Base-by-base conservation (phyloP, 2,888 invertebrate genomes). In the Noctua fimbriata region DNA sequence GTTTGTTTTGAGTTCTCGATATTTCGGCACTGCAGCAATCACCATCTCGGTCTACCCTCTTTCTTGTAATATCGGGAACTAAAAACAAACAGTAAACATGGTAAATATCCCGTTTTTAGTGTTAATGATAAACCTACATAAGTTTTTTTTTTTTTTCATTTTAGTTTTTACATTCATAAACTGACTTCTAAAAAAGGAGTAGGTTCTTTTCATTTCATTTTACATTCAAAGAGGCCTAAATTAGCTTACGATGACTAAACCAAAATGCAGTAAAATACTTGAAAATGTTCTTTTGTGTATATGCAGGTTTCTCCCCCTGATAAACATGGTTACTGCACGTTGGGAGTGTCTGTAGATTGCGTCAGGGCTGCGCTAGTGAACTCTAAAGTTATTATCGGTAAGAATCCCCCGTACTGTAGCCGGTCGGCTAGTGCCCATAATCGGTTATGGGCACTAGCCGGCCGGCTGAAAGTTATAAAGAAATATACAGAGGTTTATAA, bases 311-410 rank as follows among this genome's bases (percentile, higher is more conserved):
- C 98, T 4, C 99, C 99, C 1, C 99, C 99, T 0, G 99, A 99
- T 94, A 94, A 97, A 58, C 99, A 99, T 92, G 99, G 99, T 0
- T 99, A 98, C 95, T 99, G 99, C 96, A 98, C 98, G 73, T 96
- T 99, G 79, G 99, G 99, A 9, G 99, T 99, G 0, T 99, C 99
- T 83, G 98, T 99, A 0, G 99, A 99, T 95, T 99, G 99, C 92
- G 98, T 99, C 0, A 97, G 99, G 81, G 98, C 99, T 0, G 99
- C 98, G 0, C 95, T 99, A 21, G 97, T 98, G 80, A 98, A 99
- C 96, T 98, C 99, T n/a, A 98, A 99, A 95, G 96, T 97, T 81
- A 98, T 99, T 91, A 97, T 99, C 91, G 99, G 99, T 99, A 95
- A 97, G 97, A 69, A 73, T 32, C 32, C 55, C 24, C 36, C 6